phyloP scores from a whole-genome alignment of 2,888 invertebrate species.

The Cephalotes varians region DNA sequence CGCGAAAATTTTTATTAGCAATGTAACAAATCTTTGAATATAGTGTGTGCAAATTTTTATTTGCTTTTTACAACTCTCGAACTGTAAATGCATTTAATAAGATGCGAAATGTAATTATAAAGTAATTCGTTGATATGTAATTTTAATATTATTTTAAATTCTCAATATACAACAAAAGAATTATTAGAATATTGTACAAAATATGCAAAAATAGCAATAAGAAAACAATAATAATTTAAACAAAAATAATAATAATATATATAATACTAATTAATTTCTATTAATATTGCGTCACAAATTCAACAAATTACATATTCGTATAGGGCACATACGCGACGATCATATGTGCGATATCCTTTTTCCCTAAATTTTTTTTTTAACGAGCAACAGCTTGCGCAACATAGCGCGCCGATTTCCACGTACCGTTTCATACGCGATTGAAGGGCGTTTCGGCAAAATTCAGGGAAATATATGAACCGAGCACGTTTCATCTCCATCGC shows the following conservation, averaged over 20 bases:
- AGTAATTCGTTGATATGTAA: background rate
- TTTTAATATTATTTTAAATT: background rate
- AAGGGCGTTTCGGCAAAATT: conserved; percentile 45
- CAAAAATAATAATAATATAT: background rate
- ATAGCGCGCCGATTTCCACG: conserved; percentile 48
- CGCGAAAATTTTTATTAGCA: conserved; percentile 41
- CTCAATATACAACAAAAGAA: background rate
- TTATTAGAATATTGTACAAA: background rate
- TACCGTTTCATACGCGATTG: conserved; percentile 50
- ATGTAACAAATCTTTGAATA: conserved; percentile 1
- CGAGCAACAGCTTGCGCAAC: conserved; percentile 54
- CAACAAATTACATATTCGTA: conserved; percentile 42
- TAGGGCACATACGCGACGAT: conserved; percentile 34
- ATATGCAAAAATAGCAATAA: background rate
- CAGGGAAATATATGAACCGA: conserved; percentile 63
- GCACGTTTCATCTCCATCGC: conserved; percentile 43
- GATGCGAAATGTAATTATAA: background rate
- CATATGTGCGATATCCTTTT: conserved; percentile 50
- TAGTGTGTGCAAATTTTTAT: background rate
- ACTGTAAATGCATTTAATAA: background rate
- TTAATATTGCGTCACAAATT: conserved; percentile 7
- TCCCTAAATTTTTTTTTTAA: conserved; percentile 53
- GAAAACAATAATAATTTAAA: background rate
- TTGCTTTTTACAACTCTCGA: background rate
- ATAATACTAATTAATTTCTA: background rate